Evolutionary conservation across 2,113 vertebrate genomes (phyloP).

Genomic region (Psilopsiagon aurifrons): DNA sequence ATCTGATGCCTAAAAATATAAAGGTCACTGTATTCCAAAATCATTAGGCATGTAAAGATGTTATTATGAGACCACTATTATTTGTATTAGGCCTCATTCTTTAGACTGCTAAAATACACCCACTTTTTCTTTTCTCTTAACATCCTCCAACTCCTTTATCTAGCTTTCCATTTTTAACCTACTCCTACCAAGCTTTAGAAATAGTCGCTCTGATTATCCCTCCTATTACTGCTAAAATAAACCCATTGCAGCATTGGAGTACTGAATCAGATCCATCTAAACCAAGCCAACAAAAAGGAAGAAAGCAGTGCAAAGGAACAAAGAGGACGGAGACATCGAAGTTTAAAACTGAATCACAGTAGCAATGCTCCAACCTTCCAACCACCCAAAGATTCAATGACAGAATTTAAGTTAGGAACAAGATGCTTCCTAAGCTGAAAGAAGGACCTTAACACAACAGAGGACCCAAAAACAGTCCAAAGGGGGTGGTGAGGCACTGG

Average conservation of each 20-base stretch:
- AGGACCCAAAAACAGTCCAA: background rate
- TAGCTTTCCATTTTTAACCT: conserved; percentile 21
- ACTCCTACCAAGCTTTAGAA: background rate
- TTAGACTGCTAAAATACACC: background rate
- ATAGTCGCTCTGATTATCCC: background rate
- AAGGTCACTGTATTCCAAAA: background rate
- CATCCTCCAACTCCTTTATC: background rate
- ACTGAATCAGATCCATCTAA: background rate
- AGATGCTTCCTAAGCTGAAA: background rate
- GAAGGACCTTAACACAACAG: background rate
- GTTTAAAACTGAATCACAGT: background rate
- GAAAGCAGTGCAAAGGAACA: background rate
- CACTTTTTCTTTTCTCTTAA: background rate
- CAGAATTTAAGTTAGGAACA: background rate
- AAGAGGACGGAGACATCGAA: background rate
- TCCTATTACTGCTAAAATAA: background rate
- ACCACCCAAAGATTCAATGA: background rate
- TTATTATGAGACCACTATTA: background rate
- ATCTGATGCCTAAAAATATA: conserved; percentile 40
- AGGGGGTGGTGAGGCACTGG: background rate
- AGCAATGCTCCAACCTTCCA: background rate
- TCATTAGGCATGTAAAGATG: background rate
- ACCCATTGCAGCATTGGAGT: background rate
- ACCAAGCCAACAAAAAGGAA: background rate
- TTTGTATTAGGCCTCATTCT: background rate